Base-by-base conservation (phyloP, 1,140 invertebrate species). In the Drosophila mayri region DNA sequence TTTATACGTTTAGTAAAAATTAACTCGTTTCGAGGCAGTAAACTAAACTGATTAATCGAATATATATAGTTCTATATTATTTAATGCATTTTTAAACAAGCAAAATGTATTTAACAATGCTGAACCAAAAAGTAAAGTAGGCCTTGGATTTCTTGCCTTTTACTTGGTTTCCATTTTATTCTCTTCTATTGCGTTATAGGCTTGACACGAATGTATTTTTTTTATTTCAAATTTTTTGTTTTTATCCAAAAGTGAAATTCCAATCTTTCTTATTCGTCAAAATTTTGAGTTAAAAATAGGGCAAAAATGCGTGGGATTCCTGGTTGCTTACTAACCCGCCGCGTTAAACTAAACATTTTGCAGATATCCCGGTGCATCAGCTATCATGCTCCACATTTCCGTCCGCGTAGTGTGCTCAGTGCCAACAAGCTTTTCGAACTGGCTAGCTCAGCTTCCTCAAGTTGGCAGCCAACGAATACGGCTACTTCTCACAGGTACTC, bases 291-390 rank as follows among this genome's bases (percentile, higher is more conserved):
- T 61, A 8, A 11, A 7, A 41, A n/a, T 12, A 22, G 14, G n/a
- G 8, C 7, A 4, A 40, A 30, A 63, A 78, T 77, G 75, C 37
- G 64, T 6, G 58, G 57, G 6, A 70, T 78, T 30, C 28, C 62
- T 4, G 35, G 41, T 5, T 46, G 22, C 1, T 16, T 44, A 14
- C 22, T 35, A 37, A 58, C 35, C 60, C 54, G 49, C 62, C 64
- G 76, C 22, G n/a, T 88, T 47, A 52, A 61, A 9, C 59, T 67
- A 9, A 70, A 64, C 74, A 40, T 88, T n/a, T 55, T 67, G 16
- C 84, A 87, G 84, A 71, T 87, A 37, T 84, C 84, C 6, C 62
- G 84, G 30, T 90, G 73, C 43, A 9, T 87, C 3, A 62, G 65
- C 44, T 80, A 88, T 57, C 79, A 88, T 41, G 59, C 67, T 6